These are phyloP conservation scores for Cactoblastis cactorum DNA, from an alignment of 2,888 invertebrate species.

Conservation along the genomic window DNA sequence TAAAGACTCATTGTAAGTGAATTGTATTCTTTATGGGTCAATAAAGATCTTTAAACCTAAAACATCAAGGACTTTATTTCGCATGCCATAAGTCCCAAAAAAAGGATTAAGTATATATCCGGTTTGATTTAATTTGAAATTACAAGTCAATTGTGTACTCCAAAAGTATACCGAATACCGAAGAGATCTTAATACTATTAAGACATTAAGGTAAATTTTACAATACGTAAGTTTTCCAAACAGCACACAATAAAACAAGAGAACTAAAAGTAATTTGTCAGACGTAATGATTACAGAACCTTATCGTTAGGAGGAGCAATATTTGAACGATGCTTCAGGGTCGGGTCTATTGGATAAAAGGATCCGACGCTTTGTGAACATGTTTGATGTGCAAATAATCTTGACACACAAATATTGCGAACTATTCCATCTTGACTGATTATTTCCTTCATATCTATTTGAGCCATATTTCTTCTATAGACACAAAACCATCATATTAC, in stretches of 20 bases:
- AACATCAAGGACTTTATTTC: too few relatives aligned
- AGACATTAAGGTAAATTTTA: too few relatives aligned
- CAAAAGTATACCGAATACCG: too few relatives aligned
- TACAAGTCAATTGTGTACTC: too few relatives aligned
- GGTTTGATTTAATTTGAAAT: too few relatives aligned
- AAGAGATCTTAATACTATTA: too few relatives aligned
- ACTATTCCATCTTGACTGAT: constrained; percentile 10
- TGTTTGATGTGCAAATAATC: constrained; percentile 11
- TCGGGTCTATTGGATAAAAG: neutral
- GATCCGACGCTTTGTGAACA: constrained; percentile 2
- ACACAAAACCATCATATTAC: neutral
- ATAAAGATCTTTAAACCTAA: too few relatives aligned
- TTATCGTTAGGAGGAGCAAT: neutral
- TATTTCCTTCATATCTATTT: neutral
- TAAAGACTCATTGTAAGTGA: too few relatives aligned
- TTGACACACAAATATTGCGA: constrained; percentile 9
- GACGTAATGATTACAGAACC: constrained; percentile 1
- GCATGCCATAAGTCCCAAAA: too few relatives aligned
- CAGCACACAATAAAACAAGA: neutral
- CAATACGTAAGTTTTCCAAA: too few relatives aligned
- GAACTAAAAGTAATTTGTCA: neutral
- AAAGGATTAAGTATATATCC: too few relatives aligned
- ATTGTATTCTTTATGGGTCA: too few relatives aligned
- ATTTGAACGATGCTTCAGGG: constrained; percentile 8
- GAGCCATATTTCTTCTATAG: neutral